Conservation (phyloP, 2,888 invertebrate species). For the Norana najaformis region DNA sequence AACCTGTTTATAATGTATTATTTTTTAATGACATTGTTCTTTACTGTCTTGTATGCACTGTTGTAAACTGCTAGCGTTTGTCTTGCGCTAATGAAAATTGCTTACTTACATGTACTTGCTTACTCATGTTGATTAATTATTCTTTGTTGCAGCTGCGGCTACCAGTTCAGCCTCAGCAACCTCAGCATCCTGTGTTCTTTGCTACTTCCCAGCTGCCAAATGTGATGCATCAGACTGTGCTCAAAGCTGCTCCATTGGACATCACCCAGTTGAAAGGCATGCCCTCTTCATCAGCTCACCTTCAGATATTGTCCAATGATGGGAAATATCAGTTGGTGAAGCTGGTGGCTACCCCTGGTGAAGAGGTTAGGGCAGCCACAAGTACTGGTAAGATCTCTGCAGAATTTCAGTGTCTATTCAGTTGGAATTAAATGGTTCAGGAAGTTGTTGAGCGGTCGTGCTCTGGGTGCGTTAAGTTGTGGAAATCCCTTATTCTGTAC, state of each 20-base stretch:
- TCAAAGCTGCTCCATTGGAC: background rate
- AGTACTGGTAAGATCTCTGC: background rate
- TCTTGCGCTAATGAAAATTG: no score
- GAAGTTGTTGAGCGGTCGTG: background rate
- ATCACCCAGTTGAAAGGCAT: background rate
- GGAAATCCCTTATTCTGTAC: background rate
- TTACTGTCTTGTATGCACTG: no score
- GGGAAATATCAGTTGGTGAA: slow-evolving; percentile 19
- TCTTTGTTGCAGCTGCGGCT: background rate
- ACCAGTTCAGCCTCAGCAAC: background rate
- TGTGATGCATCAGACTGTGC: background rate
- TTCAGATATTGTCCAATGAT: slow-evolving; percentile 18
- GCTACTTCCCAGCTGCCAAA: background rate
- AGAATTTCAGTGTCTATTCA: no score
- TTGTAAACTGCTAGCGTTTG: no score
- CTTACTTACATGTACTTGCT: no score
- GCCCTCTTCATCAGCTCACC: background rate
- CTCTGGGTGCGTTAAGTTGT: background rate
- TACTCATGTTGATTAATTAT: no score
- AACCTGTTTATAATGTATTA: no score
- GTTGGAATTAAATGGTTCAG: background rate
- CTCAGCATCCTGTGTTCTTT: background rate
- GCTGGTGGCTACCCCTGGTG: background rate
- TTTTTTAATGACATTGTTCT: no score
- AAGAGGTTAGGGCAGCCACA: background rate